Base-by-base conservation (phyloP, 2,888 invertebrate species). In the Lymantria monacha region DNA sequence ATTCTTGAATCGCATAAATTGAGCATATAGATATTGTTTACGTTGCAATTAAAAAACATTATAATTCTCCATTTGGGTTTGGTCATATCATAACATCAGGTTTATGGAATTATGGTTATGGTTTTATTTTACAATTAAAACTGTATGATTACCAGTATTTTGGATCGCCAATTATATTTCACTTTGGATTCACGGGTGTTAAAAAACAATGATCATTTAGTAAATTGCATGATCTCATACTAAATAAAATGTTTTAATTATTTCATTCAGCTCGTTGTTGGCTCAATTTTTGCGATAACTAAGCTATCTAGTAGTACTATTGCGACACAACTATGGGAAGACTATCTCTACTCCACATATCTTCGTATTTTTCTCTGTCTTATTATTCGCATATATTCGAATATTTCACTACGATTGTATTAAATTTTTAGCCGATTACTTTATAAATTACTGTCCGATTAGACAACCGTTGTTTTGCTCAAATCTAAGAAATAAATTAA, bases 1-100 rank as follows among this genome's bases (percentile, higher is more conserved):
- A 46, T 55, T 31, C 9, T 44, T 48, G 46, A 63, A 66, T 72
- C 72, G 75, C 72, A 70, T 61, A 59, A 77, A 78, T 74, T 76
- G 79, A 77, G 69, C 63, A 40, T 43, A 44, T n/a, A 12, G 9
- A 13, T 30, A 22, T 8, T n/a, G 8, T 30, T 42, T 30, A 2
- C n/a, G 22, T 22, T 22, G 2, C 22, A 22, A 22, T 3, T 22
- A 22, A 22, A 22, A 22, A 3, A 3, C 2, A 22, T 22, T 22
- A 22, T 22, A 22, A 22, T 22, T 22, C 22, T 22, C 5, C 22
- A 22, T 22, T 22, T 2, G 22, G 5, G 22, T 2, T 22, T 22
- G 22, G 22, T 22, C 22, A 22, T 22, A 22, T 22, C 22, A 22
- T 22, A 22, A 22, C 22, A 22, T 3, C 22, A 22, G 22, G 22